Evolutionary conservation across 2,797 vertebrate genomes (phyloP).

Genomic region (Synanceia verrucosa): DNA sequence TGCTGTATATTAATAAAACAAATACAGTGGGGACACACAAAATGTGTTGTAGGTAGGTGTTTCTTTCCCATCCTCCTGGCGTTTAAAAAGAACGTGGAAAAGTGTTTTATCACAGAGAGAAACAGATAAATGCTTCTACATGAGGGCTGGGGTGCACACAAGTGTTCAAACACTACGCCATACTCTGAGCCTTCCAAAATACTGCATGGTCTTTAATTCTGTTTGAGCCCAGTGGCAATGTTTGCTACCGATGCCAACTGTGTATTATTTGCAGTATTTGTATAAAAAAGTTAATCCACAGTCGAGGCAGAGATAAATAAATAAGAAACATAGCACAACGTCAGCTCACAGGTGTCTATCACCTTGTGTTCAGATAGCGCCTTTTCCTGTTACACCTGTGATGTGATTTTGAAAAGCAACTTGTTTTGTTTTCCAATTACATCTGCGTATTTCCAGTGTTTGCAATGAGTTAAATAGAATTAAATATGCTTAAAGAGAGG

Average conservation of each 20-base stretch:
- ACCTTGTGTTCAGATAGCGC: slow-evolving; percentile 33
- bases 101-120: slow-evolving; percentile 18
- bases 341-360: slow-evolving; percentile 27
- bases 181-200: slow-evolving; percentile 22
- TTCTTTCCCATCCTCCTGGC: neutral
- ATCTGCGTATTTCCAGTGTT: slow-evolving; percentile 80
- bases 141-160: slow-evolving; percentile 18
- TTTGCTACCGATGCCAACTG: slow-evolving; percentile 13
- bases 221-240: neutral
- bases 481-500: slow-evolving; percentile 67
- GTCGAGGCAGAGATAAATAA: slow-evolving; percentile 76
- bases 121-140: slow-evolving; percentile 2
- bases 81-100: slow-evolving; percentile 13
- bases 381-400: slow-evolving; percentile 27
- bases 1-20: slow-evolving; percentile 1
- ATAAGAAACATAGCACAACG: slow-evolving; percentile 64
- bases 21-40: slow-evolving; percentile 6
- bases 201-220: slow-evolving; percentile 3
- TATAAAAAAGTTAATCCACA: slow-evolving; percentile 54
- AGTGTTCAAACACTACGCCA: slow-evolving; percentile 23
- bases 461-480: slow-evolving; percentile 75
- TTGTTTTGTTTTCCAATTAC: slow-evolving; percentile 34
- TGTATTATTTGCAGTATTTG: slow-evolving; percentile 42
- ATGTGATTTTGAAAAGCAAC: slow-evolving; percentile 32
- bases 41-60: neutral